phyloP scores from a whole-genome alignment of 1,140 invertebrate species.

The Lethocerus indicus region DNA sequence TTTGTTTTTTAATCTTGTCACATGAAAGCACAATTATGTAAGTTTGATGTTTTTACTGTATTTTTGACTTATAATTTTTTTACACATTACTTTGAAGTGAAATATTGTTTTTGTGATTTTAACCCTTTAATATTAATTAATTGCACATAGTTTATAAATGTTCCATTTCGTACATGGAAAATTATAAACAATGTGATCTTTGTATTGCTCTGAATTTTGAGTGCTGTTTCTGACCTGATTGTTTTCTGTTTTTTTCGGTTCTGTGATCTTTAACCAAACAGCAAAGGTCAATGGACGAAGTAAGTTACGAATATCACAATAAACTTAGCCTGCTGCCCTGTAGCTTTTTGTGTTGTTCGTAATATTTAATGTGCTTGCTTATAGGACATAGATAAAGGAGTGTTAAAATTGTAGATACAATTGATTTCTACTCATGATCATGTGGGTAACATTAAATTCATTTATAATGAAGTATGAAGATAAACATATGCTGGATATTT shows the following conservation, averaged over 20 bases:
- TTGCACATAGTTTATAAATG: not conserved
- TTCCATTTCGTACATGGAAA: too few species aligned
- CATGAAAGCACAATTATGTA: not conserved
- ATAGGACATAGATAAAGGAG: too few species aligned
- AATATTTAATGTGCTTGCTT: too few species aligned
- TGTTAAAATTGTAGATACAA: too few species aligned
- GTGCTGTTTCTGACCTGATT: constrained; percentile 6
- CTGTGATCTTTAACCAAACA: constrained; percentile 19
- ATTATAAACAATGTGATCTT: too few species aligned
- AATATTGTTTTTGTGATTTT: not conserved
- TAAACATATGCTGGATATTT: too few species aligned
- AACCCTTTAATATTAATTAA: not conserved
- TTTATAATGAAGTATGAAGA: too few species aligned
- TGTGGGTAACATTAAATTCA: too few species aligned
- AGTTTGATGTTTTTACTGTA: not conserved
- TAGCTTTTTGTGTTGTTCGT: constrained; percentile 10
- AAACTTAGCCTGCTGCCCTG: constrained; percentile 6
- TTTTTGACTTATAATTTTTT: constrained; percentile 5
- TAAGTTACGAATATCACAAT: constrained; percentile 23
- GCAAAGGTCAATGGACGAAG: constrained; percentile 42
- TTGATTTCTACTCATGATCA: too few species aligned
- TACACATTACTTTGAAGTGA: not conserved
- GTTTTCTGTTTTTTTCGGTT: constrained; percentile 17
- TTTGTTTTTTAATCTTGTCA: not conserved
- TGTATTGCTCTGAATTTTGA: too few species aligned